Evolutionary conservation across 2,797 vertebrate genomes (phyloP).

Genomic region (Clamator glandarius): DNA sequence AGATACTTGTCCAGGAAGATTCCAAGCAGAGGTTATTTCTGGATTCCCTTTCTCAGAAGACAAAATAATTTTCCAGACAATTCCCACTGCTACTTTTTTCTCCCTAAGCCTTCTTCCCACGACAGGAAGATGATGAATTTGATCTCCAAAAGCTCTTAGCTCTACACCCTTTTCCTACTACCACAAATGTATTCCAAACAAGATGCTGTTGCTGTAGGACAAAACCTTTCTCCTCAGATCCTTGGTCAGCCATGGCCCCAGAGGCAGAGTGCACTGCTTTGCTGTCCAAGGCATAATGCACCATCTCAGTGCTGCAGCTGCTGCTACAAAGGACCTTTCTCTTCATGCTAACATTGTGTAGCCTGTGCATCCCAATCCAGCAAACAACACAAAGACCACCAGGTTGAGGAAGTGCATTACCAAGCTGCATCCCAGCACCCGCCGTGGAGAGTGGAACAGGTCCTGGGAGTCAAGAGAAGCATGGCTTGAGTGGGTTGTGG

Average conservation of each 20-base stretch:
- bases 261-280: rapidly evolving
- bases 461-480: background rate
- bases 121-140: background rate
- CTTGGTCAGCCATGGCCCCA: background rate
- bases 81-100: background rate
- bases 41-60: background rate
- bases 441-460: background rate
- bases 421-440: background rate
- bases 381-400: background rate
- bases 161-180: background rate
- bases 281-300: background rate
- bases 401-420: background rate
- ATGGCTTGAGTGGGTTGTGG: background rate
- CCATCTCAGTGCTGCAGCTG: background rate
- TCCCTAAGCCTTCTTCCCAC: background rate
- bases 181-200: background rate
- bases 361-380: background rate
- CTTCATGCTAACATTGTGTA: background rate
- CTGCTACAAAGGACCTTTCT: background rate
- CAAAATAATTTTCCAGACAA: background rate
- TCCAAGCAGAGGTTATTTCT: background rate
- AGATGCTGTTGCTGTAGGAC: background rate
- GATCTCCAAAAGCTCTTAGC: background rate
- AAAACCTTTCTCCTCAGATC: background rate
- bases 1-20: background rate